Percentiles rank a stretch among this genome's conserved stretches.
Conservation (phyloP, 1,140 invertebrate species). For the Rhagoletis zephyria region DNA sequence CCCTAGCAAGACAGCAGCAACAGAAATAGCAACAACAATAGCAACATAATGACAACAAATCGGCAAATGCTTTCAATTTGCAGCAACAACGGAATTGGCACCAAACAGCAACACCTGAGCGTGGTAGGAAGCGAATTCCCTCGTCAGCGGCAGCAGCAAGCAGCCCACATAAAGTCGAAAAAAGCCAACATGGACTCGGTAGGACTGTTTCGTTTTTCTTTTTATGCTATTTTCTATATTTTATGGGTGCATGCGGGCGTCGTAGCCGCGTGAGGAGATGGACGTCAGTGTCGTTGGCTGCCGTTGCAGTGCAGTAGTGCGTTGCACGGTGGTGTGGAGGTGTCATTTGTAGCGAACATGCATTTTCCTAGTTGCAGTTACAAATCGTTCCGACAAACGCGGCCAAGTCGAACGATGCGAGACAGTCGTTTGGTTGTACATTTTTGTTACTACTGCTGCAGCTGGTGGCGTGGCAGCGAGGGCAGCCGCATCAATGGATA, state of each 20-base stretch:
- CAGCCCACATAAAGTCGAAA: constrained; percentile 32
- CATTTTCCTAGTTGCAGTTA: constrained; percentile 68
- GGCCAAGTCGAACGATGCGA: background rate
- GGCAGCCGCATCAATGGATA: background rate
- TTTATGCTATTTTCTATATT: background rate
- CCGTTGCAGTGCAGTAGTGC: background rate
- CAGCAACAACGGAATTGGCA: constrained; percentile 24
- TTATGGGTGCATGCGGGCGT: background rate
- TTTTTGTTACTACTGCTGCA: too few species aligned
- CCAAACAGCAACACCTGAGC: constrained; percentile 31
- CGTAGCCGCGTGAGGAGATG: background rate
- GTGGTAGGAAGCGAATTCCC: background rate
- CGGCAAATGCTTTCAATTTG: constrained; percentile 29
- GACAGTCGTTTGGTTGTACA: background rate
- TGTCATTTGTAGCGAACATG: constrained; percentile 70
- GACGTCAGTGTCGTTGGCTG: background rate
- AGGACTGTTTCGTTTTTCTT: background rate
- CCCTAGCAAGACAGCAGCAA: constrained; percentile 21
- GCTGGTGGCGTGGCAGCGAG: background rate
- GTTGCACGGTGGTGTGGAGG: constrained; percentile 59
- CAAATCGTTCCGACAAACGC: constrained; percentile 61
- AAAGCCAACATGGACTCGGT: constrained; percentile 17
- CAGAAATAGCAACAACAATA: background rate
- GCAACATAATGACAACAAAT: background rate
- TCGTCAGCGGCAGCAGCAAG: background rate